Conservation (phyloP, 2,113 vertebrate species). For the Albula glossodonta region DNA sequence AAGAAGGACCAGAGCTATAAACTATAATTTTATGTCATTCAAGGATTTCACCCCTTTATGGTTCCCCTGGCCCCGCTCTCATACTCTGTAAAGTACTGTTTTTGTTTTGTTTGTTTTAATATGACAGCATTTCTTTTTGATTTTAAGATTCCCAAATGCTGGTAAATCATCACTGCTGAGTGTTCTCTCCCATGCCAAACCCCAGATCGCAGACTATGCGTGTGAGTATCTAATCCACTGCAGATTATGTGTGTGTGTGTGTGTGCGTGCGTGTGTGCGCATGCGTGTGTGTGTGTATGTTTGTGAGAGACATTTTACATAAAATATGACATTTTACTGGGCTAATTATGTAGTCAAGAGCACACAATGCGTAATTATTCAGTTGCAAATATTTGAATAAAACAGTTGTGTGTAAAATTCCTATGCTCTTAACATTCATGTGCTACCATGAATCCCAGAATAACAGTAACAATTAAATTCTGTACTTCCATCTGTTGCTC, state of each 20-base stretch:
- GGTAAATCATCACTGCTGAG: constrained; percentile 93
- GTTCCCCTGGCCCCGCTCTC: too few species aligned
- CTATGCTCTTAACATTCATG: background rate
- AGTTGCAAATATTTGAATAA: too few species aligned
- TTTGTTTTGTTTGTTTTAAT: background rate
- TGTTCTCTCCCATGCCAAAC: constrained; percentile 84
- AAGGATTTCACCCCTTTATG: too few species aligned
- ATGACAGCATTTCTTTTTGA: background rate
- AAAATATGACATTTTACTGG: too few species aligned
- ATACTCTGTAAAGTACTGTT: background rate
- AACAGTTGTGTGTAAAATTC: background rate
- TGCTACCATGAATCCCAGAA: background rate
- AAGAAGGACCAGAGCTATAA: too few species aligned
- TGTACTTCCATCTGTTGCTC: constrained; percentile 24
- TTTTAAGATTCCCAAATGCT: constrained; percentile 90
- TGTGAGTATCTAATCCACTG: constrained; percentile 74
- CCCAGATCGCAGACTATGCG: constrained; percentile 83
- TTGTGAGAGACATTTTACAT: too few species aligned
- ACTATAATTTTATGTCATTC: too few species aligned
- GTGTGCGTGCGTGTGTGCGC: too few species aligned
- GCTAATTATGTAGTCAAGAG: too few species aligned
- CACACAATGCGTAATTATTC: too few species aligned
- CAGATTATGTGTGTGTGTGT: too few species aligned
- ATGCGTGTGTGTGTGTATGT: too few species aligned
- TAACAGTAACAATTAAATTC: background rate